These are phyloP conservation scores for Cerastis rubricosa DNA, from an alignment of 2,888 invertebrate species.

Conservation along the genomic window DNA sequence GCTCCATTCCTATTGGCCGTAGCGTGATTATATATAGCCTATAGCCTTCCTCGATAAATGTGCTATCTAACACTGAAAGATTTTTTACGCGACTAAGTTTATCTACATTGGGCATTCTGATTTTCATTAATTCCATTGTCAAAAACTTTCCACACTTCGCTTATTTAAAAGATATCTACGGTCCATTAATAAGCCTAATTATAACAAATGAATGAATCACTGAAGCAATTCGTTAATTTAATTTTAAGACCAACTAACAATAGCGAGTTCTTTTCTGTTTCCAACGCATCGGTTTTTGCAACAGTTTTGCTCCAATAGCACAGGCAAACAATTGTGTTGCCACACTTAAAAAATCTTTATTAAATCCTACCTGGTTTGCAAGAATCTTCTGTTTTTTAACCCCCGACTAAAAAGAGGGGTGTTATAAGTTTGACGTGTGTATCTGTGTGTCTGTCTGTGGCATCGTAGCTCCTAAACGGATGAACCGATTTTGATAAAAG, in stretches of 20 bases:
- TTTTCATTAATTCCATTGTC: background rate
- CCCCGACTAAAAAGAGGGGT: no score
- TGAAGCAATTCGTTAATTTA: background rate
- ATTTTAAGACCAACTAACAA: slow-evolving; percentile 20
- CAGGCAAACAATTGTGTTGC: slow-evolving; percentile 36
- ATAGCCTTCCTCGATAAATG: no score
- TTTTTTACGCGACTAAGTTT: background rate
- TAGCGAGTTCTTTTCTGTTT: background rate
- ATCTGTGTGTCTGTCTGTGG: no score
- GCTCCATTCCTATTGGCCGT: no score
- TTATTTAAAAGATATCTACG: background rate
- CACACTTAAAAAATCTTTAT: slow-evolving; percentile 44
- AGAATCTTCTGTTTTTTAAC: slow-evolving; percentile 4
- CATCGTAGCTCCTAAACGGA: no score
- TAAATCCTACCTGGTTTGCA: slow-evolving; percentile 31
- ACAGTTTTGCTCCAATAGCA: slow-evolving; percentile 15
- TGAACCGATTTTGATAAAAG: no score
- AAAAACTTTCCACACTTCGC: background rate
- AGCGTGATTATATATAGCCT: no score
- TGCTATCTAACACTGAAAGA: no score
- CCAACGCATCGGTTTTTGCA: slow-evolving; percentile 4
- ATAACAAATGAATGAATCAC: slow-evolving; percentile 19
- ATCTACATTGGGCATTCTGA: background rate
- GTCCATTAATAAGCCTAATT: slow-evolving; percentile 11
- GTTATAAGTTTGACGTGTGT: no score